These are phyloP conservation scores for Podarcis lilfordi DNA, from an alignment of 2,797 vertebrate genomes.

Conservation along the genomic window DNA sequence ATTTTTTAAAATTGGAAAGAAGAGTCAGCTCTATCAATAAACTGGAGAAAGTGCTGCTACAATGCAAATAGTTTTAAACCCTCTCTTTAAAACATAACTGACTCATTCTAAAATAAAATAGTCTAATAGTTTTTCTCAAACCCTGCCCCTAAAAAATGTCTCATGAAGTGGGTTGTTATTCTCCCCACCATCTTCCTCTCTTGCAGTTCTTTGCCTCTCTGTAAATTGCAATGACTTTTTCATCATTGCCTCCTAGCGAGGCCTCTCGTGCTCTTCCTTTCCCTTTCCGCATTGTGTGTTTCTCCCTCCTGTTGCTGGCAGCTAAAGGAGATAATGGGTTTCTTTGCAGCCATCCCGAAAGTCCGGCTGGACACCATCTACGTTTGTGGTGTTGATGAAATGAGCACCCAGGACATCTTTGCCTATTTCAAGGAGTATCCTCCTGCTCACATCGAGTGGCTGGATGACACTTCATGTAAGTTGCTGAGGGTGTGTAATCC, in stretches of 20 bases:
- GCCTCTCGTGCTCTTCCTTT: not conserved
- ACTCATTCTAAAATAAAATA: not conserved
- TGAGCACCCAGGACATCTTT: constrained; percentile 97
- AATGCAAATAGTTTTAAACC: not conserved
- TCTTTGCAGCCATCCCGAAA: constrained; percentile 87
- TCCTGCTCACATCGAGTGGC: constrained; percentile 97
- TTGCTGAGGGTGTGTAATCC: constrained; percentile 6
- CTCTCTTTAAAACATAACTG: not conserved
- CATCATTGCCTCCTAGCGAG: not conserved
- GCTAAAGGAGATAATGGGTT: constrained; percentile 27
- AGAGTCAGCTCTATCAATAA: no score
- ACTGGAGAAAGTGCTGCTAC: no score
- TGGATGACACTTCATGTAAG: constrained; percentile 96
- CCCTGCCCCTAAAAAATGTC: not conserved
- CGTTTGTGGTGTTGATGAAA: constrained; percentile 92
- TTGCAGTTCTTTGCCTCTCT: no score
- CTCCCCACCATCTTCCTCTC: not conserved
- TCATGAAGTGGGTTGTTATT: no score
- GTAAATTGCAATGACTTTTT: no score
- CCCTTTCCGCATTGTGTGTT: not conserved
- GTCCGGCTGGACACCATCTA: constrained; percentile 91
- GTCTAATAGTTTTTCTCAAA: not conserved
- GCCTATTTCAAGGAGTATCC: constrained; percentile 95
- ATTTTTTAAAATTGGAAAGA: no score
- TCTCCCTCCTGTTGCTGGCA: not conserved